Base-by-base conservation (phyloP, 2,113 vertebrate species). In the Arizona elegans region DNA sequence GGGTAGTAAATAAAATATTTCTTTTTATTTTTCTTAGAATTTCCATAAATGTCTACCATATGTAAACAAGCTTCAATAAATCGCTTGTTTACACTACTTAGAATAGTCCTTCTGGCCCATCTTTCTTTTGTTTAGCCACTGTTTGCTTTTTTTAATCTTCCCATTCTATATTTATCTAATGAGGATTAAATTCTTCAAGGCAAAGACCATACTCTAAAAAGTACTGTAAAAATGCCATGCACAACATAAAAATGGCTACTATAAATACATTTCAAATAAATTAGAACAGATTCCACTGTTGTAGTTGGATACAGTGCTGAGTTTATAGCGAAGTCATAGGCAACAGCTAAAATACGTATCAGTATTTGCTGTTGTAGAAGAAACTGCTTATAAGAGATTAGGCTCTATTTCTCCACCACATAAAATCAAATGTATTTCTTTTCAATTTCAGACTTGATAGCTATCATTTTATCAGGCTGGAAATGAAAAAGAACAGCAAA, bases 241-340 rank as follows among this genome's bases (percentile, higher is more conserved):
- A 92, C 29, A 7, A 21, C 90, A 58, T 75, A 53, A 33, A 89
- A 92, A 53, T 11, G 8, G 1, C 62, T 93, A n/a, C 43, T 86
- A 21, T 70, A 65, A 90, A 85, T 75, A 92, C 11, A 93, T 90
- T 85, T 81, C 88, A n/a, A 10, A 90, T 19, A 15, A 70, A 90
- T 86, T 59, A 59, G 26, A 59, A 90, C 88, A 92, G 17, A 59
- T 17, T 17, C 19, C 50, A 13, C 13, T 87, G 47, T 59, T 21
- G 59, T 33, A 3, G 11, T 86, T 8, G 21, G 75, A 90, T 8
- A 47, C 54, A 85, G 38, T 13, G 23, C 23, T 92, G 89, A 15
- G 17, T 21, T 92, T 3, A 56, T 58, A 59, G 5, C n/a, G 8
- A 53, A 26, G 53, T 9, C 26, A 12, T 38, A 50, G 91, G 55